These are phyloP conservation scores for Cherax quadricarinatus DNA, from an alignment of 1,140 invertebrate genomes.

Conservation along the genomic window DNA sequence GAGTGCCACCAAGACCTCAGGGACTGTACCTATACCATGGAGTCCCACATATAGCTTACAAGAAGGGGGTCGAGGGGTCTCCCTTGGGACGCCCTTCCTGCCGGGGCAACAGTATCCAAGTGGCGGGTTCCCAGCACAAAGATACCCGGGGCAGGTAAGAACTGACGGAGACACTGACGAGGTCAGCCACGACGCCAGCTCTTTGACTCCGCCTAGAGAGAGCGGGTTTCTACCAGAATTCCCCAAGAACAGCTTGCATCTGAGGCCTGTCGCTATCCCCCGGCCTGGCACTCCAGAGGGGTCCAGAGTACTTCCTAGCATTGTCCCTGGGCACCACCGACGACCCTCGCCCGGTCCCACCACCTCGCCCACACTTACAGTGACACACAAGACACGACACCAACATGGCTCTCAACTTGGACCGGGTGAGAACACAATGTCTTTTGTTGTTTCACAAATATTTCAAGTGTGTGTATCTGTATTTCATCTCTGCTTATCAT, in stretches of 20 bases:
- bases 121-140: neutral
- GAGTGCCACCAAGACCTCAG: neutral
- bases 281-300: neutral
- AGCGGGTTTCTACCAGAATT: conserved; percentile 4
- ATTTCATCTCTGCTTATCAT: no score
- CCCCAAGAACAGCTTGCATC: conserved; percentile 30
- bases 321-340: neutral
- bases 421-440: neutral
- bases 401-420: conserved; percentile 46
- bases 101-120: conserved; percentile 39
- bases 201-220: neutral
- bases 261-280: conserved; percentile 6
- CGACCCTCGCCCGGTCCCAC: neutral
- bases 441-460: no score
- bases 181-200: neutral
- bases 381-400: conserved; percentile 51
- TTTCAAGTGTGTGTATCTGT: no score
- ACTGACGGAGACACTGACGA: neutral
- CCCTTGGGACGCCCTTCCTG: conserved; percentile 29
- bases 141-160: conserved; percentile 23
- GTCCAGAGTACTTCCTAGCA: neutral
- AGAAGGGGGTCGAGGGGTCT: neutral
- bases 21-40: conserved; percentile 37
- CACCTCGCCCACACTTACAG: neutral
- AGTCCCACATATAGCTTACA: conserved; percentile 19